Percentiles rank a stretch among this genome's conserved stretches.
These are phyloP conservation scores for Labeo calbasu DNA, from an alignment of 2,797 vertebrate species.

Conservation along the genomic window DNA sequence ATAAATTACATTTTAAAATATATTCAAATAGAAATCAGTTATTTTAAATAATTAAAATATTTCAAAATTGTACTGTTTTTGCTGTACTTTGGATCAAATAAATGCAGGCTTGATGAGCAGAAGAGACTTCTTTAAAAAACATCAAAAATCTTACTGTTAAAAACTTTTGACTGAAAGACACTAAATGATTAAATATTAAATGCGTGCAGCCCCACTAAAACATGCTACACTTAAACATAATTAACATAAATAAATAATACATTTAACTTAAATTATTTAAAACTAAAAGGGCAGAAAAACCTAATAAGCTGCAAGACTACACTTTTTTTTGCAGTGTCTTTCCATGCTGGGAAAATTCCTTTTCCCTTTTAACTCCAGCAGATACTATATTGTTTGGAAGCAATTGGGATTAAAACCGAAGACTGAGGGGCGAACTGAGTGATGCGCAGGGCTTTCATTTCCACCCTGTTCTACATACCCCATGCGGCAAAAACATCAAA, in stretches of 20 bases:
- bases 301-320: neutral
- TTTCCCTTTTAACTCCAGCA: constrained; percentile 33
- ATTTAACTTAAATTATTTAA: neutral
- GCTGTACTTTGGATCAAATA: too few species aligned
- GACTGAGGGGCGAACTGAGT: constrained; percentile 45
- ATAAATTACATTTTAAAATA: too few species aligned
- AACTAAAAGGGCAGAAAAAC: neutral
- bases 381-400: constrained; percentile 49
- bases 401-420: constrained; percentile 55
- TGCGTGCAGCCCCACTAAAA: neutral
- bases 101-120: too few species aligned
- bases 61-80: too few species aligned
- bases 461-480: constrained; percentile 52
- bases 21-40: too few species aligned
- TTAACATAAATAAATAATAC: neutral
- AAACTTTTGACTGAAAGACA: neutral
- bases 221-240: neutral
- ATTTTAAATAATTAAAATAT: too few species aligned
- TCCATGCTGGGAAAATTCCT: constrained; percentile 8
- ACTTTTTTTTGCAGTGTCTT: neutral
- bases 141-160: too few species aligned
- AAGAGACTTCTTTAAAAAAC: too few species aligned
- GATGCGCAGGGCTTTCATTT: constrained; percentile 46
- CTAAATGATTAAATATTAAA: neutral
- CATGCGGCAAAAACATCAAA: constrained; percentile 61